Percentiles rank a stretch among this genome's conserved stretches.
These are phyloP conservation scores for Crepidodera aurea DNA, from an alignment of 2,888 invertebrate genomes.

Conservation along the genomic window DNA sequence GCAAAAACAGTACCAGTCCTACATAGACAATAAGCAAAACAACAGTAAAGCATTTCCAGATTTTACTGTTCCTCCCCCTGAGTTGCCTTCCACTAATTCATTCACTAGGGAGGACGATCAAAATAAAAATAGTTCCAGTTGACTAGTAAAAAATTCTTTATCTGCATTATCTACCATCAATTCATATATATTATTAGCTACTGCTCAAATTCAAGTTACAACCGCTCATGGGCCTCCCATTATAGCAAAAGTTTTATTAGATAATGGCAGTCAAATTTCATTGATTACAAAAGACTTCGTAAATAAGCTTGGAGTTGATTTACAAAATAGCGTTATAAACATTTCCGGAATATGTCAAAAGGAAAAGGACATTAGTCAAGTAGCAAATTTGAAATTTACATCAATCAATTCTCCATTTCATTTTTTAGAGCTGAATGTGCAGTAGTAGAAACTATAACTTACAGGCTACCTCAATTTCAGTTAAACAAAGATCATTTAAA, in stretches of 20 bases:
- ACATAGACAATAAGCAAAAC: no score
- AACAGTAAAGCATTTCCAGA: no score
- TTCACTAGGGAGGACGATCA: background rate
- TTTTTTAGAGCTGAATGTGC: background rate
- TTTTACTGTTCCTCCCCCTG: no score
- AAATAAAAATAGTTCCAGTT: background rate
- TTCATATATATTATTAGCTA: background rate
- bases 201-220: background rate
- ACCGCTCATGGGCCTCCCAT: background rate
- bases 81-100: no score
- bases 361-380: background rate
- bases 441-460: background rate
- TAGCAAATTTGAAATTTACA: background rate
- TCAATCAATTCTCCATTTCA: background rate
- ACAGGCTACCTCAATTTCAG: background rate
- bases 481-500: background rate
- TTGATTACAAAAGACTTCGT: background rate
- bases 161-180: background rate
- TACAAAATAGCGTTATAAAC: background rate
- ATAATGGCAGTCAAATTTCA: background rate
- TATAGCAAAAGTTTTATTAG: background rate
- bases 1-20: no score
- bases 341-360: background rate
- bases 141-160: background rate
- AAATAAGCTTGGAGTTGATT: background rate